A percentile compares a stretch with the other conserved stretches of the same genome.
These are phyloP conservation scores for Ophioninae sp. DNA, from an alignment of 2,888 invertebrate genomes.

Conservation along the genomic window DNA sequence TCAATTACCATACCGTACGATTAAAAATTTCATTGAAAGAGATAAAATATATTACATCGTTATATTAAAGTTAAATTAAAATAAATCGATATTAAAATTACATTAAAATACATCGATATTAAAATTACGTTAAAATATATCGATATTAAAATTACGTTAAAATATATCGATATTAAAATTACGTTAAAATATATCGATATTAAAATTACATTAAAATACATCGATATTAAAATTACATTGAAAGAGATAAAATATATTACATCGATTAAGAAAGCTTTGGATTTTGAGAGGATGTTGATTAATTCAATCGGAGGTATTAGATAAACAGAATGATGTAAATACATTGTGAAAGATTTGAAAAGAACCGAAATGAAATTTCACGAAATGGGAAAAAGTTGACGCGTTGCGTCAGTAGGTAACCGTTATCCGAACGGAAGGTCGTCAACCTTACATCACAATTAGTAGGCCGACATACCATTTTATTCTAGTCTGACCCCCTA, in stretches of 20 bases:
- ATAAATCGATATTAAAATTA: too few species aligned
- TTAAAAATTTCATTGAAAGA: neutral
- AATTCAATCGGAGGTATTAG: neutral
- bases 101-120: too few species aligned
- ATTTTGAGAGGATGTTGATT: neutral
- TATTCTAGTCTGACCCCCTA: constrained; percentile 6
- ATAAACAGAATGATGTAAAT: neutral
- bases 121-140: too few species aligned
- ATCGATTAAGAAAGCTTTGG: neutral
- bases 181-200: too few species aligned
- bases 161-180: too few species aligned
- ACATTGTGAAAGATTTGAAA: neutral
- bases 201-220: too few species aligned
- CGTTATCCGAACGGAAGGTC: constrained; percentile 29
- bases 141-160: too few species aligned
- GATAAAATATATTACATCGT: neutral
- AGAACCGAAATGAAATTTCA: neutral
- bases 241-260: neutral
- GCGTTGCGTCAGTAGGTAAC: constrained; percentile 10
- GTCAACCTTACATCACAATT: constrained; percentile 30
- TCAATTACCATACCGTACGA: neutral
- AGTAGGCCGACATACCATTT: neutral
- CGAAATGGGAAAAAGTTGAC: constrained; percentile 9
- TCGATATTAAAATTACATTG: too few species aligned
- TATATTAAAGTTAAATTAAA: too few species aligned